These are phyloP conservation scores for Scaptomyza flava DNA, from an alignment of 2,888 invertebrate genomes.

Conservation along the genomic window DNA sequence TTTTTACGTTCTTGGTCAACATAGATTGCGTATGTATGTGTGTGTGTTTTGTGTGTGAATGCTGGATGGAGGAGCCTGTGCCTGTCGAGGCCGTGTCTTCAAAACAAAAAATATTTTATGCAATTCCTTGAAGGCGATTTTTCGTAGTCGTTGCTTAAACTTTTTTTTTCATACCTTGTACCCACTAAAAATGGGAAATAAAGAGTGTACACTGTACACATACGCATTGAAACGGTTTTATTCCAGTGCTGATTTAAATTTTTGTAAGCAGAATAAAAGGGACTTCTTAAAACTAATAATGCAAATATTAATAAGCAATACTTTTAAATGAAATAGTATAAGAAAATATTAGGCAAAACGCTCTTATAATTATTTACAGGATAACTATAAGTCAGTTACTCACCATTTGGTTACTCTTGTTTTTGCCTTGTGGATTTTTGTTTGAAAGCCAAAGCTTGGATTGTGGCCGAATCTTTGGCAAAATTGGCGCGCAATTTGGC, in stretches of 20 bases:
- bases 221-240: not conserved
- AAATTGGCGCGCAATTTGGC: constrained; percentile 81
- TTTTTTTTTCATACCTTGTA: constrained; percentile 18
- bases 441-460: constrained; percentile 34
- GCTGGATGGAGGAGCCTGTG: constrained; percentile 50
- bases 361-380: not conserved
- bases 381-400: constrained; percentile 5
- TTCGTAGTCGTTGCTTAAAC: constrained; percentile 34
- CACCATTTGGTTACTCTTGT: not conserved
- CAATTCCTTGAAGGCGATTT: constrained; percentile 79
- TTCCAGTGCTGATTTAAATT: not conserved
- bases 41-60: constrained; percentile 26
- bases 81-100: constrained; percentile 71
- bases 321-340: not conserved
- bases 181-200: not conserved
- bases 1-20: constrained; percentile 68
- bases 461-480: constrained; percentile 58
- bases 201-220: not conserved
- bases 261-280: too few relatives aligned
- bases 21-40: constrained; percentile 34
- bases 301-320: not conserved
- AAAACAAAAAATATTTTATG: constrained; percentile 76
- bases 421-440: constrained; percentile 30
- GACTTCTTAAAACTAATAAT: too few relatives aligned
- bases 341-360: not conserved